Evolutionary conservation across 1,140 invertebrate species (phyloP).

Genomic region (Amyelois transitella): DNA sequence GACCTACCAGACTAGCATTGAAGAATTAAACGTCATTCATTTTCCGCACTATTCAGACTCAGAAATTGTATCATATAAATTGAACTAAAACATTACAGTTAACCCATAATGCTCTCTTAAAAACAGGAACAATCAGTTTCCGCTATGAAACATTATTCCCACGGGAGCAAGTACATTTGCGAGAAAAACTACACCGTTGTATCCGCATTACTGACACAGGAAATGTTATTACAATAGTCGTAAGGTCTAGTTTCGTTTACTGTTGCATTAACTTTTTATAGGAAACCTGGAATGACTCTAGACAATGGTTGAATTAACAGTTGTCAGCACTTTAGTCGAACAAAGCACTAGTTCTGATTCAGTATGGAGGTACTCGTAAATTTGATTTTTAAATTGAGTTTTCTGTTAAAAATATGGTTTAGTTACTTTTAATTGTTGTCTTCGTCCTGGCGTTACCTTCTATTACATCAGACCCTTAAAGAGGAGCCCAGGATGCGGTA

Average conservation of each 20-base stretch:
- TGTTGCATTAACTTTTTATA: neutral
- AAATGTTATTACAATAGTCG: neutral
- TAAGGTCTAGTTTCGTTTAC: neutral
- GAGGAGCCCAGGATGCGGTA: too few relatives aligned
- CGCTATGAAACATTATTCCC: neutral
- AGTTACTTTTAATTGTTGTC: too few relatives aligned
- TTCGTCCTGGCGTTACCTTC: too few relatives aligned
- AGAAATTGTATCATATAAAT: too few relatives aligned
- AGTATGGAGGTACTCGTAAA: neutral
- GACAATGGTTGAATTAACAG: neutral
- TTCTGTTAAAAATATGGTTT: neutral
- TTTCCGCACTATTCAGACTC: too few relatives aligned
- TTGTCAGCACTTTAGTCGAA: neutral
- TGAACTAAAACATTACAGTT: neutral
- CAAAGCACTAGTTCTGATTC: neutral
- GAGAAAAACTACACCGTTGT: neutral
- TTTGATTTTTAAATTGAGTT: neutral
- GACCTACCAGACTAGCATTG: too few relatives aligned
- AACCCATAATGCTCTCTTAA: neutral
- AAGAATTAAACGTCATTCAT: too few relatives aligned
- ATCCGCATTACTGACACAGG: neutral
- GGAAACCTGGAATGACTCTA: neutral
- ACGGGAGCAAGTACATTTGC: neutral
- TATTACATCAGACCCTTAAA: too few relatives aligned
- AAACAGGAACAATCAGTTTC: neutral